phyloP scores from a whole-genome alignment of 2,888 invertebrate genomes.

The Arctia plantaginis region DNA sequence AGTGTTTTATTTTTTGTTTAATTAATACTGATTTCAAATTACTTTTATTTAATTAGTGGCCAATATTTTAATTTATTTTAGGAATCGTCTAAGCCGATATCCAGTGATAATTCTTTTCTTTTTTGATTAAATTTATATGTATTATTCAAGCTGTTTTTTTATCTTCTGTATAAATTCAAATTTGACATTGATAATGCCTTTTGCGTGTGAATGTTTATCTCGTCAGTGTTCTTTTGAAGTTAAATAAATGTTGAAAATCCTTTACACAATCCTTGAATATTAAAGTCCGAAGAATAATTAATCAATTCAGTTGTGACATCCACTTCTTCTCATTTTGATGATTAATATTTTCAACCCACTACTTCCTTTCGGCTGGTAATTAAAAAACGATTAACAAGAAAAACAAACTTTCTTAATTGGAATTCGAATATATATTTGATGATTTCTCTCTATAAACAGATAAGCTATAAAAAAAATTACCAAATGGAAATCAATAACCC shows the following conservation, averaged over 20 bases:
- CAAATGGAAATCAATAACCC: conserved; percentile 42
- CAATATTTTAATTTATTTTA: neutral
- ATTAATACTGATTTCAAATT: neutral
- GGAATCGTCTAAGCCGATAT: neutral
- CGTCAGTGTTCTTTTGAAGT: neutral
- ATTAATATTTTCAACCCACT: conserved; percentile 15
- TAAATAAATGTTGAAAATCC: neutral
- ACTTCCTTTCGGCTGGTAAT: conserved; percentile 23
- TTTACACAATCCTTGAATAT: neutral
- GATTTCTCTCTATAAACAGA: conserved; percentile 40
- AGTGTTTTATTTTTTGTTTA: neutral
- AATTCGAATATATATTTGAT: conserved; percentile 44
- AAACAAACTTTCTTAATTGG: conserved; percentile 34
- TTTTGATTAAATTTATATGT: neutral
- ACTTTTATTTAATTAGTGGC: neutral
- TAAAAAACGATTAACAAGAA: conserved; percentile 37
- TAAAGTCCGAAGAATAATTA: neutral
- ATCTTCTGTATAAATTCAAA: neutral
- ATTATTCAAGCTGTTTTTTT: neutral
- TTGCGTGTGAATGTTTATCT: neutral
- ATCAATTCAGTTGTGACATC: conserved; percentile 1
- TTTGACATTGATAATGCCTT: neutral
- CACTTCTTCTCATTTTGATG: neutral
- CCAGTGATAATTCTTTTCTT: accelerated
- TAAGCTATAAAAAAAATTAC: conserved; percentile 41